Base-by-base conservation (phyloP, 2,113 vertebrate species). In the Lagenorhynchus albirostris region DNA sequence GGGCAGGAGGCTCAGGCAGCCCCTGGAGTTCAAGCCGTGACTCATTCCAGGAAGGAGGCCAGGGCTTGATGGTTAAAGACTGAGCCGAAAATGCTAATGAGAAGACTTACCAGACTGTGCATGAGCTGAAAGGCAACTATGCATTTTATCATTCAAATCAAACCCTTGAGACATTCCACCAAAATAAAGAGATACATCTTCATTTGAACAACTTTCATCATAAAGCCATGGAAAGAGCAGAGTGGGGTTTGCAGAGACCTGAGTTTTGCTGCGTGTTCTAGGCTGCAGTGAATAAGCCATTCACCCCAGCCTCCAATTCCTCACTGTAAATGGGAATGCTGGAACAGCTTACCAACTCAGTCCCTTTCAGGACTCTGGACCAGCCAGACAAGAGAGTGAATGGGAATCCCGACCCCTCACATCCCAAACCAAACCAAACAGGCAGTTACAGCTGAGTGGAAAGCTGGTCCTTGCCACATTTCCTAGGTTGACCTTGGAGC, bases 91-190 rank as follows among this genome's bases (percentile, higher is more conserved):
- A 31, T 15, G 85, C 53, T 97, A 89, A 62, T 90, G 83, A 90
- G 23, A 91, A 97, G 94, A 95, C 62, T 2, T 87, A 94, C 96
- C 50, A 63, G 96, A 12, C 63, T 97, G 89, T n/a, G 21, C n/a
- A 36, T 6, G 1, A 74, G 38, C 47, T 79, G 5, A 26, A 0
- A 94, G 44, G 38, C n/a, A 29, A 13, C 95, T 67, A 5, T 41
- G 1, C 13, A 89, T 63, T 92, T 95, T 68, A 89, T 96, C 83
- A 94, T 93, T 97, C 36, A 73, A 55, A 68, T 53, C 86, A 53
- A 94, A 82, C 62, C 41, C 77, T 55, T 55, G 67, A 82, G 71
- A 58, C 38, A 60, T 53, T 25, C 23, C 41, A 36, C 53, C 55
- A n/a, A 63, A 71, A 41, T 62, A 38, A 94, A 84, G 76, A 60